These are phyloP conservation scores for Ceratina japonica DNA, from an alignment of 1,140 invertebrate species.

Conservation along the genomic window DNA sequence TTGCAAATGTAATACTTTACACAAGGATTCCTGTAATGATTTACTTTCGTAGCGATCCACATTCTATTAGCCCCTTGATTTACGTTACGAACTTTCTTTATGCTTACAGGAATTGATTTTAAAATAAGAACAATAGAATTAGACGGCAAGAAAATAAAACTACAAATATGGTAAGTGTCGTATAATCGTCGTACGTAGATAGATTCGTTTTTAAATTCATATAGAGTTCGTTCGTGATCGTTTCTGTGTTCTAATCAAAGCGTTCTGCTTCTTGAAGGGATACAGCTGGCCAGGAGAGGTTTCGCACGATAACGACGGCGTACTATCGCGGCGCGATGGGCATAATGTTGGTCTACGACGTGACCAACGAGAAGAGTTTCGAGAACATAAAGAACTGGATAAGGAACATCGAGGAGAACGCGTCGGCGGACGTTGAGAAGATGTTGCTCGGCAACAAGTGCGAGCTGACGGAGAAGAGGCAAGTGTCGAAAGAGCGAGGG, in stretches of 20 bases:
- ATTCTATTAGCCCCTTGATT: not conserved
- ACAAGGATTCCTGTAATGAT: not conserved
- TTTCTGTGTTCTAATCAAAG: no score
- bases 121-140: conserved; percentile 99
- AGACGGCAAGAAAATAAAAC: conserved; percentile 98
- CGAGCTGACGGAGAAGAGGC: conserved; percentile 93
- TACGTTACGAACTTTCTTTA: conserved; percentile 32
- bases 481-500: conserved; percentile 87
- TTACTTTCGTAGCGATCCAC: not conserved
- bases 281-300: conserved; percentile 97
- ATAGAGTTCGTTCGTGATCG: not conserved
- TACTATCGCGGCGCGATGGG: conserved; percentile 99
- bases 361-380: conserved; percentile 98
- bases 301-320: conserved; percentile 98
- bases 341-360: conserved; percentile 99
- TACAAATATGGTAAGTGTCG: conserved; percentile 95
- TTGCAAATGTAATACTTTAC: conserved; percentile 4
- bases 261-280: conserved; percentile 83
- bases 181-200: not conserved
- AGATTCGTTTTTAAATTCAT: not conserved
- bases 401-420: conserved; percentile 98
- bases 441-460: conserved; percentile 98
- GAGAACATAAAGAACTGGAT: conserved; percentile 99
- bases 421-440: conserved; percentile 95
- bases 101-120: conserved; percentile 96